A percentile compares a stretch with the other conserved stretches of the same genome.
Conservation (phyloP, 2,888 invertebrate genomes). For the Agonopterix heracliana region DNA sequence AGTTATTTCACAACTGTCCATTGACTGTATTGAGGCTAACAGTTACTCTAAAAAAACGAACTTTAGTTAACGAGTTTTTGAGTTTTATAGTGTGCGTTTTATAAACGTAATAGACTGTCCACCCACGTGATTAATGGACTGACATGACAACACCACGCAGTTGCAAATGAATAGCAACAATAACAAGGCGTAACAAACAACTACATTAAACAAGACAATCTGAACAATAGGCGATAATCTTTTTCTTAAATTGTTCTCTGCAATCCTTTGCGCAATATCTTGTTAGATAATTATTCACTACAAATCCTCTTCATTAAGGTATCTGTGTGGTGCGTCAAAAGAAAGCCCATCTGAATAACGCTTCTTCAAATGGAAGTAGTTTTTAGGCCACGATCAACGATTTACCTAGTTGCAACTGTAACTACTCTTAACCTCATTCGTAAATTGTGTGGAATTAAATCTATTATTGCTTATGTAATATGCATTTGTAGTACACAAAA, state of each 20-base stretch:
- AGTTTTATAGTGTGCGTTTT: too few relatives aligned
- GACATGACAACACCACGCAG: conserved; percentile 1
- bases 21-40: too few relatives aligned
- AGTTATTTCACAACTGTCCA: too few relatives aligned
- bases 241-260: conserved; percentile 4
- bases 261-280: background rate
- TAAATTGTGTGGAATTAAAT: conserved; percentile 3
- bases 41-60: too few relatives aligned
- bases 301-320: background rate
- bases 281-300: too few relatives aligned
- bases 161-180: conserved; percentile 2
- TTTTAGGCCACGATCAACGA: too few relatives aligned
- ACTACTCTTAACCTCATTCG: conserved; percentile 3
- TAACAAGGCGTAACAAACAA: conserved; percentile 1
- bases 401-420: too few relatives aligned
- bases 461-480: conserved; percentile 15
- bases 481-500: conserved; percentile 15
- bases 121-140: background rate
- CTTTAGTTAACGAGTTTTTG: too few relatives aligned
- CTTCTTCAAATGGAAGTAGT: too few relatives aligned
- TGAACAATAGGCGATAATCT: conserved; percentile 5
- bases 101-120: too few relatives aligned
- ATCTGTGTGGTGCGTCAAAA: background rate
- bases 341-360: too few relatives aligned
- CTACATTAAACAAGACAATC: background rate